Base-by-base conservation (phyloP, 23 tunicate genomes). In the Botrylloides violaceus region DNA sequence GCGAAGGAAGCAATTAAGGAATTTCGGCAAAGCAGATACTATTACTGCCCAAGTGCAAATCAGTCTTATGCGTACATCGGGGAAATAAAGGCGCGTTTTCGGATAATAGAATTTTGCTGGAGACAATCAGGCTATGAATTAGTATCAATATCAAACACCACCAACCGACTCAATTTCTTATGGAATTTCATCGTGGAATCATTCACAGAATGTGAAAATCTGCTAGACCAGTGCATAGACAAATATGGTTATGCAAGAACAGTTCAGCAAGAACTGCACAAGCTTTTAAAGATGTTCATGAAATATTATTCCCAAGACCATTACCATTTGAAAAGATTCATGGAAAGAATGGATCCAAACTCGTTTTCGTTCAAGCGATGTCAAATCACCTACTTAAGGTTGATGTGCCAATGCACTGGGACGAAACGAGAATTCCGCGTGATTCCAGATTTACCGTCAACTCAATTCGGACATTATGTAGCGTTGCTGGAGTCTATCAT, bases 31-130 rank as follows among this genome's bases (percentile, higher is more conserved):
- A 55, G 78, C 3, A 59, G 81, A n/a, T 29, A 38, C 19, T 70
- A 49, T 37, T 32, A 58, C 19, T 65, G 68, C 49, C 66, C 65
- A 55, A 77, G 80, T 49, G 74, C 37, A 15, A 68, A 31, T 28
- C 64, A 35, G 32, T 65, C 55, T 1, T 77, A 70, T 49, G 90
- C 78, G 12, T 77, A 60, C 43, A 49, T 83, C 38, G 90, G 90
- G 0, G 90, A 83, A 47, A 48, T 83, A 0, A 36, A 66, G 20
- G 77, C 62, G 7, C 78, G 90, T 2, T 27, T 83, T 4, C 38
- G 60, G n/a, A 26, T 83, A 29, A 66, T 61, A 49, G 77, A 83
- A 32, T 72, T 32, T 47, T 77, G 39, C 32, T 53, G 28, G 5
- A 34, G 61, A 7, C 36, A 30, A 25, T 36, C 71, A 6, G 27